Evolutionary conservation across 2,113 vertebrate genomes (phyloP).

Genomic region (Corapipo altera): DNA sequence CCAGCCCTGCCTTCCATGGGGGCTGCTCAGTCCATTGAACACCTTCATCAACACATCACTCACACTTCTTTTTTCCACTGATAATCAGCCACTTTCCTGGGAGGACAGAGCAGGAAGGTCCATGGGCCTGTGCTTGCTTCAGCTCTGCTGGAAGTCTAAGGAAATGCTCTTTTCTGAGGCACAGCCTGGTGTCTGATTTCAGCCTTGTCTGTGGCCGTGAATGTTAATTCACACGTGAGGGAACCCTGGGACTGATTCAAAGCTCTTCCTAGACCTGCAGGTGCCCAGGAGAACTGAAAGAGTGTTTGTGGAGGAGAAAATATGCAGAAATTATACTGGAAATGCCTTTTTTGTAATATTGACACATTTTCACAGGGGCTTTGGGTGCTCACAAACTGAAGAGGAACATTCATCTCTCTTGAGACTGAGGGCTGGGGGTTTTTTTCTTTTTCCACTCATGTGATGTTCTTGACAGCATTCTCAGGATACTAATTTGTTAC

Average conservation of each 20-base stretch:
- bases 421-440: not conserved
- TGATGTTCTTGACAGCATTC: slow-evolving; percentile 18
- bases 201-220: not conserved
- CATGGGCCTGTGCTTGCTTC: fast-evolving
- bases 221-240: not conserved
- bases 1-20: fast-evolving
- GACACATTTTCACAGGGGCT: not conserved
- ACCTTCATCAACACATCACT: fast-evolving
- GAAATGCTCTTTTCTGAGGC: not conserved
- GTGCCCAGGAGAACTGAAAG: not conserved
- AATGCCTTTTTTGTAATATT: not conserved
- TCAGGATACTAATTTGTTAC: slow-evolving; percentile 44
- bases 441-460: not conserved
- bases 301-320: not conserved
- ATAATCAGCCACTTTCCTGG: fast-evolving
- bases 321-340: not conserved
- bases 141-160: not conserved
- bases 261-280: not conserved
- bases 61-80: fast-evolving
- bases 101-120: not conserved
- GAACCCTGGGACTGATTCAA: not conserved
- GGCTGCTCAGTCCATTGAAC: fast-evolving
- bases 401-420: not conserved
- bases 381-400: not conserved
- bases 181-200: not conserved